Percentiles rank a stretch among this genome's conserved stretches.
Conservation (phyloP, 2,797 vertebrate genomes). For the Gila robusta region DNA sequence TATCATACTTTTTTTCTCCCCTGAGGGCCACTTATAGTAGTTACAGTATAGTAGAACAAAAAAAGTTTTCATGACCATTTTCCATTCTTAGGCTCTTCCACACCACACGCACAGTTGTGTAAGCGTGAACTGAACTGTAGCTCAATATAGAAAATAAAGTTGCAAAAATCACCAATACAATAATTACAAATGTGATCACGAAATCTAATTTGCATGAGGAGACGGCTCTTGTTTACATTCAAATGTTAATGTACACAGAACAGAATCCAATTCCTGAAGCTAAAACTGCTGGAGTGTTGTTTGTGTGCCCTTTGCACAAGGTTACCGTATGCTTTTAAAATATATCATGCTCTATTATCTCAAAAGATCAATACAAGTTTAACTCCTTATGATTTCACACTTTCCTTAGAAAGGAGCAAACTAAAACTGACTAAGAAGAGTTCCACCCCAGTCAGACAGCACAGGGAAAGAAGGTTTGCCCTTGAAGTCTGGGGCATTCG, state of each 20-base stretch:
- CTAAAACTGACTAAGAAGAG: not conserved
- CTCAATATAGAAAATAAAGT: not conserved
- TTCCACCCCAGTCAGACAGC: not conserved
- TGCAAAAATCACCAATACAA: not conserved
- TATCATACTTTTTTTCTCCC: not conserved
- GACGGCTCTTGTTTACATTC: not conserved
- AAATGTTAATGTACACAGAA: not conserved
- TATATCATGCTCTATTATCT: not conserved
- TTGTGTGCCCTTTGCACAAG: not conserved
- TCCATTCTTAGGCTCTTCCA: not conserved
- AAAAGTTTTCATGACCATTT: not conserved
- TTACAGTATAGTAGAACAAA: not conserved
- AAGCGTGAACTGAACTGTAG: not conserved
- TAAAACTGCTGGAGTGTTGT: not conserved
- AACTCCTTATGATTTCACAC: not conserved
- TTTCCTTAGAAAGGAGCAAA: not conserved
- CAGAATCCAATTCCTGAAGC: not conserved
- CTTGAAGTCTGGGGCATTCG: conserved; percentile 45
- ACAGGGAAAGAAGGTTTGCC: conserved; percentile 17
- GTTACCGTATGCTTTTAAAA: not conserved
- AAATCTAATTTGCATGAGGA: not conserved
- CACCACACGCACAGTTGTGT: not conserved
- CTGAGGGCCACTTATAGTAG: not conserved
- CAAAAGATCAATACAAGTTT: not conserved
- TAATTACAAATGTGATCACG: not conserved